Base-by-base conservation (phyloP, 53 echinoderm and acorn worm genomes). In the Zoroaster sp. region DNA sequence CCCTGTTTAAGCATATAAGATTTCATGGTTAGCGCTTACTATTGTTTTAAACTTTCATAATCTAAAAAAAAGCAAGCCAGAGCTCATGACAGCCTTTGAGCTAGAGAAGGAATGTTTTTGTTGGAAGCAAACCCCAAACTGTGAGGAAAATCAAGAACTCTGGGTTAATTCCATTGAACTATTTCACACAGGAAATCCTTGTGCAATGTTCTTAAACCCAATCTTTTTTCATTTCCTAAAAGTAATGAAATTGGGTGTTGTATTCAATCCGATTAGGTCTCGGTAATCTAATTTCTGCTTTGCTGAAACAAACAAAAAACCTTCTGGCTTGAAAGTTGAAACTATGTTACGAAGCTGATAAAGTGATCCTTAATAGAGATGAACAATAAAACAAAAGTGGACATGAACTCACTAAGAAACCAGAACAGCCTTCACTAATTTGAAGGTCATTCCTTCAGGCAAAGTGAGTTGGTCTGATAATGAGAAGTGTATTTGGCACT, bases 191-290 rank as follows among this genome's bases (percentile, higher is more conserved):
- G 8, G 44, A 25, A 13, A 43, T 46, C 42, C 74, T 3, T 46
- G 20, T 28, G 13, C 25, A 28, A 28, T 74, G 10, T 20, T 74
- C 9, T 41, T 25, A 43, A 74, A 45, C 44, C 43, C 9, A 41
- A 74, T 74, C 45, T 74, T 73, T 75, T 76, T 34, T 47, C 32
- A 51, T 25, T 76, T 76, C 76, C 76, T 25, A 11, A 46, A 5
- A 3, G 47, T 54, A 79, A 79, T 59, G 59, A 63, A 79, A 65
- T 20, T 38, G 40, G 21, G 39, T 39, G 21, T 79, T 8, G 63
- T 37, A 63, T 39, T 79, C 79, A 79, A 79, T 79, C 79, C 37
- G 79, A 79, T 79, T 79, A 79, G 12, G 34, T n/a, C 12, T 23
- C 25, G 10, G 42, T 41, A 73, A 73, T 73, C 42, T 20, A n/a